Percentiles rank a stretch among this genome's conserved stretches.
Conservation (phyloP, 1,140 invertebrate genomes). For the Panagrolaimus sp. region DNA sequence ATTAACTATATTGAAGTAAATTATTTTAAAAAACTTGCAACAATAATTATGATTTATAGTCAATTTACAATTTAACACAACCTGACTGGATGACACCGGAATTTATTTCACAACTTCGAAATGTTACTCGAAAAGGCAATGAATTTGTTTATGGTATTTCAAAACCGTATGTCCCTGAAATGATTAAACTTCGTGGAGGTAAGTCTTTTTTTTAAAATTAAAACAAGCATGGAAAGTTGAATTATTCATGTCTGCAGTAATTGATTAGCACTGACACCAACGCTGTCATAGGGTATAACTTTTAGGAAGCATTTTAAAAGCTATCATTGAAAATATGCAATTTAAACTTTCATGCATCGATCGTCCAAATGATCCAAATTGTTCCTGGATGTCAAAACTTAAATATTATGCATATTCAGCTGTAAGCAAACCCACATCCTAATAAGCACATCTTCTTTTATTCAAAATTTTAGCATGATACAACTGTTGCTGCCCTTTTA, state of each 20-base stretch:
- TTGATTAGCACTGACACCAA: too few relatives aligned
- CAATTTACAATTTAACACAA: conserved; percentile 45
- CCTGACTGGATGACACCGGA: conserved; percentile 41
- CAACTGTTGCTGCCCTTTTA: conserved; percentile 43
- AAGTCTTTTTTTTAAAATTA: neutral
- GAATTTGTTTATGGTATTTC: conserved; percentile 44
- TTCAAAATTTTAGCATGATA: conserved; percentile 49
- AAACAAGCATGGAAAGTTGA: too few relatives aligned
- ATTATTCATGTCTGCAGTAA: too few relatives aligned
- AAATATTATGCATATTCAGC: conserved; percentile 54
- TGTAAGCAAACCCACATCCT: conserved; percentile 19
- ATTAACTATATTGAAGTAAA: conserved; percentile 43
- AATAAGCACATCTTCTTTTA: neutral
- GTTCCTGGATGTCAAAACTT: conserved; percentile 40
- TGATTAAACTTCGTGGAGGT: conserved; percentile 47
- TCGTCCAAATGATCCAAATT: conserved; percentile 21
- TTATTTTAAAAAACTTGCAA: neutral
- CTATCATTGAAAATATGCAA: conserved; percentile 38
- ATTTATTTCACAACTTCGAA: conserved; percentile 28
- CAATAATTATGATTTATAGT: conserved; percentile 24
- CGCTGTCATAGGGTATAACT: too few relatives aligned
- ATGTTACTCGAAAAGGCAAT: conserved; percentile 35
- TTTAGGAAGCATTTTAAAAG: conserved; percentile 38
- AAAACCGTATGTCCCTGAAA: conserved; percentile 45
- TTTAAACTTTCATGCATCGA: conserved; percentile 27